Evolutionary conservation across 2,797 vertebrate genomes (phyloP), one percentile per base, ranked within the genome.

Genomic region (Acrossocheilus wenchowensis): DNA sequence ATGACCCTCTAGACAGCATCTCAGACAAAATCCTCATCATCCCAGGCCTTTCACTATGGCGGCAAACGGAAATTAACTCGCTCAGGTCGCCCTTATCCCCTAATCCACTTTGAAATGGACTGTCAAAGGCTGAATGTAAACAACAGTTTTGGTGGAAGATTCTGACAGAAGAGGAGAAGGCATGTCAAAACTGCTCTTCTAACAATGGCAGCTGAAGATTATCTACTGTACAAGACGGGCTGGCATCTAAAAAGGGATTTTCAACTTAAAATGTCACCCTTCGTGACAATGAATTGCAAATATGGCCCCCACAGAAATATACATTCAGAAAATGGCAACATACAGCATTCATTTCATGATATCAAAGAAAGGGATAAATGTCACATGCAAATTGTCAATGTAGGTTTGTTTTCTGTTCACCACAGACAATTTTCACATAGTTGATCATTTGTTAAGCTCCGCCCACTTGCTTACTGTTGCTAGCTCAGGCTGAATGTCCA

Each of bases 91-190:
- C 60, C 60, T 92, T 91, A 93, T 91, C 90, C 91, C 89, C 83
- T 90, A 93, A 93, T 91, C 91, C 90, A 92, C 88, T 92, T 91
- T 92, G 81, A 93, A 92, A 93, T 88, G 62, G 89, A 88, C 89
- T 88, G 89, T 91, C 87, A 87, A 84, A 89, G 83, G 83, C 83
- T 86, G 87, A 90, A 89, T 91, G 91, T 92, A 93, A 93, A 94
- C 92, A 94, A 92, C 92, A 87, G 90, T 91, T 90, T 91, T 90
- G 90, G 83, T 90, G 89, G 81, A 73, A 84, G 30, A 87, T 87
- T 86, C 11, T 81, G 68, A 81, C 79, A 72, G 82, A 82, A 90
- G 87, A 88, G 90, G 83, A 92, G 90, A 93, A 45, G 72, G 79
- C 83, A 85, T 85, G 72, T 88, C 83, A 91, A 90, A 91, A 82